phyloP scores from a whole-genome alignment of 2,113 vertebrate species.

The Istiophorus platypterus region DNA sequence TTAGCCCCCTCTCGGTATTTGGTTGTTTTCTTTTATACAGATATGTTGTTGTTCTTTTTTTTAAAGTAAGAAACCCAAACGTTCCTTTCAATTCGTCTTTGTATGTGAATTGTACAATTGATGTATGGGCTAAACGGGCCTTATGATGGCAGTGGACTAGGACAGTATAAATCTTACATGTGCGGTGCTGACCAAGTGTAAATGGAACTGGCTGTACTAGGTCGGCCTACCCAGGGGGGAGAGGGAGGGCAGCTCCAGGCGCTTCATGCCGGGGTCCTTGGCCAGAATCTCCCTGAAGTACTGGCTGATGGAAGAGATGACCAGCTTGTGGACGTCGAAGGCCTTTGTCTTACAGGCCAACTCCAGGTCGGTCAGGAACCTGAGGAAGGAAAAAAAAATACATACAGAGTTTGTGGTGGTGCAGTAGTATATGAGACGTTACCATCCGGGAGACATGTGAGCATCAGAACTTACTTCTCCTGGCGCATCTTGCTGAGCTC shows the following conservation, averaged over 20 bases:
- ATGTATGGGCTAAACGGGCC: neutral
- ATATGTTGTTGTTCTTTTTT: no score
- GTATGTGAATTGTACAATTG: no score
- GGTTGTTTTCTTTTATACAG: no score
- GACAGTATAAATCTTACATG: no score
- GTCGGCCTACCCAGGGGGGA: conserved; percentile 81
- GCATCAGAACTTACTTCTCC: conserved; percentile 71
- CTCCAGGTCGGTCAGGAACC: conserved; percentile 88
- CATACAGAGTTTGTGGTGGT: no score
- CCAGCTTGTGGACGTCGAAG: conserved; percentile 87
- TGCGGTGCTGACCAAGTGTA: neutral
- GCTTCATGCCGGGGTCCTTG: conserved; percentile 85
- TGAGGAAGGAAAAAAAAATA: conserved; percentile 21
- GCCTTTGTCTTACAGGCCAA: conserved; percentile 88
- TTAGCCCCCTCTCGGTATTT: no score
- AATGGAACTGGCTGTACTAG: no score
- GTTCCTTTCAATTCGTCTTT: no score
- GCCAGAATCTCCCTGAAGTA: conserved; percentile 87
- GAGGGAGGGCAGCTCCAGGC: conserved; percentile 83
- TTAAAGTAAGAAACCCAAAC: no score
- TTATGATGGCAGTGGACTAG: neutral
- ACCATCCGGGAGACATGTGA: neutral
- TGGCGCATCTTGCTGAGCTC: conserved; percentile 88
- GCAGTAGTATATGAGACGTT: neutral
- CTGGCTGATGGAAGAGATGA: conserved; percentile 88